Percentiles rank a stretch among this genome's conserved stretches.
Evolutionary conservation across 2,888 invertebrate genomes (phyloP).

Genomic region (Dromius quadrimaculatus): DNA sequence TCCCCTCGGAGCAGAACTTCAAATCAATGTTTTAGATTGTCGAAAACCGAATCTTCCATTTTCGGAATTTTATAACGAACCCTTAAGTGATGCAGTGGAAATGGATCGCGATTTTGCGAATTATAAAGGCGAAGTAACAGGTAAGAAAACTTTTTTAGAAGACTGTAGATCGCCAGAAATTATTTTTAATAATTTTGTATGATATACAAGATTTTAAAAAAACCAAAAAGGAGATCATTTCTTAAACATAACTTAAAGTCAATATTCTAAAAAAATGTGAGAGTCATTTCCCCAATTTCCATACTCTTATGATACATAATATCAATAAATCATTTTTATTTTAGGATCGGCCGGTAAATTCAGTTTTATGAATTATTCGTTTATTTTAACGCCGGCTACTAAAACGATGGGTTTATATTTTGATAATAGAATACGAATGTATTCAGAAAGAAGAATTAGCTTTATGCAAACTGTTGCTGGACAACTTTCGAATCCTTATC

Average conservation of each 20-base stretch:
- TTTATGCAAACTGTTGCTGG: conserved; percentile 87
- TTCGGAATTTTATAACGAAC: conserved; percentile 94
- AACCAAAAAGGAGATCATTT: too few relatives aligned
- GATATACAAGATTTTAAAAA: neutral
- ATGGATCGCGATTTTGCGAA: conserved; percentile 95
- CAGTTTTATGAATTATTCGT: conserved; percentile 91
- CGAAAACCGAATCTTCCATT: conserved; percentile 86
- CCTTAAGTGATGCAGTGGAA: conserved; percentile 90
- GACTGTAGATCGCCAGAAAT: too few relatives aligned
- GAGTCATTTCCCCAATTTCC: too few relatives aligned
- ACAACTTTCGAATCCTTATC: conserved; percentile 85
- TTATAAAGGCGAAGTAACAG: conserved; percentile 77
- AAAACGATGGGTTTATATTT: conserved; percentile 93
- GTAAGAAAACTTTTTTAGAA: conserved; percentile 14
- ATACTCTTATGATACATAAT: too few relatives aligned
- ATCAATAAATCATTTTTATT: conserved; percentile 3
- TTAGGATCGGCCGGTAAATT: conserved; percentile 74
- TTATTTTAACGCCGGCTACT: conserved; percentile 91
- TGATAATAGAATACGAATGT: conserved; percentile 95
- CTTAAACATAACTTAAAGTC: too few relatives aligned
- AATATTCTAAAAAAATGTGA: too few relatives aligned
- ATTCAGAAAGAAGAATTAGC: conserved; percentile 89
- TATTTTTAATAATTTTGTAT: conserved; percentile 2
- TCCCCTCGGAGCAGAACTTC: conserved; percentile 79
- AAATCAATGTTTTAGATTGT: conserved; percentile 83